Conservation (phyloP, 2,797 vertebrate genomes). For the Rhynchonycteris naso region DNA sequence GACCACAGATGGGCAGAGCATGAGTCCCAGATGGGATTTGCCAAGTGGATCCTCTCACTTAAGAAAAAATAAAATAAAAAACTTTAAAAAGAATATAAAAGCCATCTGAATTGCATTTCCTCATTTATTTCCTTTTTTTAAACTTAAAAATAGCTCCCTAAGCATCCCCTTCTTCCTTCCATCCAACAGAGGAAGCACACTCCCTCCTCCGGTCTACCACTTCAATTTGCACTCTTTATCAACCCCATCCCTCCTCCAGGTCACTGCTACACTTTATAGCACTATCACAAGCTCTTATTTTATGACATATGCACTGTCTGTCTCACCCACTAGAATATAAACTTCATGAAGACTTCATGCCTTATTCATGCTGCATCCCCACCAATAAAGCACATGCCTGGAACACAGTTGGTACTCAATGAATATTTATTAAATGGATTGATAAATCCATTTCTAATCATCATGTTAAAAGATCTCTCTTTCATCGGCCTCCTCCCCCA, state of each 20-base stretch:
- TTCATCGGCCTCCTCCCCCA: neutral
- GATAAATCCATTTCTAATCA: constrained; percentile 49
- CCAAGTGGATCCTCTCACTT: too few species aligned
- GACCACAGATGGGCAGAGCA: too few species aligned
- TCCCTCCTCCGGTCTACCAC: constrained; percentile 54
- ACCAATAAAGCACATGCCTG: constrained; percentile 30
- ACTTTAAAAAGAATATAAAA: neutral
- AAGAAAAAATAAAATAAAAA: too few species aligned
- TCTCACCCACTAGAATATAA: constrained; percentile 44
- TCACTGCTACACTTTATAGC: constrained; percentile 9
- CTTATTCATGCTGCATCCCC: constrained; percentile 57
- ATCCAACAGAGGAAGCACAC: constrained; percentile 59
- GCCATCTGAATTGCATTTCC: constrained; percentile 5
- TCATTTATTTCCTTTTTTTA: constrained; percentile 41
- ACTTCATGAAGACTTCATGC: constrained; percentile 62
- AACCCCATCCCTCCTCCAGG: constrained; percentile 46
- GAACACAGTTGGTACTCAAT: neutral
- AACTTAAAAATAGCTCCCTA: constrained; percentile 57
- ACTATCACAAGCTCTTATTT: constrained; percentile 44
- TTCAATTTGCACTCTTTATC: constrained; percentile 52
- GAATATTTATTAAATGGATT: constrained; percentile 52
- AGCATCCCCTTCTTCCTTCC: constrained; percentile 40
- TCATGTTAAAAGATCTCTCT: constrained; percentile 52
- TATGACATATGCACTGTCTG: constrained; percentile 12
- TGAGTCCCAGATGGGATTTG: too few species aligned